A percentile compares a stretch with the other conserved stretches of the same genome.
These are phyloP conservation scores for Diadema setosum DNA, from an alignment of 35 echinoderm and acorn worm genomes.

Conservation along the genomic window DNA sequence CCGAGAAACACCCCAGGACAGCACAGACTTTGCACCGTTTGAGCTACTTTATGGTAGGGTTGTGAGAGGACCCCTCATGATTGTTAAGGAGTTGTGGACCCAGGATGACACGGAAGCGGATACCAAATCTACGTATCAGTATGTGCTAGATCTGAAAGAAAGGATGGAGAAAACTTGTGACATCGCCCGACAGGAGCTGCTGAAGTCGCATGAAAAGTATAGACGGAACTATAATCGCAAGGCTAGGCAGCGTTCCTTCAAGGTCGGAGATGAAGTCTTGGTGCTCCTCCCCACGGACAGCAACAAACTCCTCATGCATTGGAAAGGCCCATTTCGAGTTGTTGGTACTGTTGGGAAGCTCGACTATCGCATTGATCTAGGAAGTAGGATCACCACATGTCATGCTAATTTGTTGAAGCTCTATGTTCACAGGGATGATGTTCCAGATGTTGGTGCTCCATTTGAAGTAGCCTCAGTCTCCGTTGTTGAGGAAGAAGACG, in stretches of 20 bases:
- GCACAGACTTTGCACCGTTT: slow-evolving; percentile 63
- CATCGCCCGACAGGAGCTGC: slow-evolving; percentile 23
- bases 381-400: slow-evolving; percentile 24
- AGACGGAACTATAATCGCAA: slow-evolving; percentile 31
- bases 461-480: background rate
- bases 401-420: slow-evolving; percentile 67
- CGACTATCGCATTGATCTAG: slow-evolving; percentile 55
- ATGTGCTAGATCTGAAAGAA: slow-evolving; percentile 31
- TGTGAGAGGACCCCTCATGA: slow-evolving; percentile 51
- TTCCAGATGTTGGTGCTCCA: background rate
- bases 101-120: background rate
- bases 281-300: slow-evolving; percentile 50
- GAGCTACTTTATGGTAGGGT: slow-evolving; percentile 61
- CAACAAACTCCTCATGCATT: slow-evolving; percentile 75
- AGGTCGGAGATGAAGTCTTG: slow-evolving; percentile 52
- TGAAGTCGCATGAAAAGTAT: background rate
- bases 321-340: slow-evolving; percentile 43
- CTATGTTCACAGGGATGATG: background rate
- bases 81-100: slow-evolving; percentile 47
- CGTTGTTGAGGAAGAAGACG: background rate
- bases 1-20: slow-evolving; percentile 18
- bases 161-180: slow-evolving; percentile 45
- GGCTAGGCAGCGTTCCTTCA: slow-evolving; percentile 3
- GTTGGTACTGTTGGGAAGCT: slow-evolving; percentile 9
- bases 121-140: slow-evolving; percentile 51